Percentiles rank a stretch among this genome's conserved stretches.
Conservation (phyloP, 2,113 vertebrate genomes). For the Verasper variegatus region DNA sequence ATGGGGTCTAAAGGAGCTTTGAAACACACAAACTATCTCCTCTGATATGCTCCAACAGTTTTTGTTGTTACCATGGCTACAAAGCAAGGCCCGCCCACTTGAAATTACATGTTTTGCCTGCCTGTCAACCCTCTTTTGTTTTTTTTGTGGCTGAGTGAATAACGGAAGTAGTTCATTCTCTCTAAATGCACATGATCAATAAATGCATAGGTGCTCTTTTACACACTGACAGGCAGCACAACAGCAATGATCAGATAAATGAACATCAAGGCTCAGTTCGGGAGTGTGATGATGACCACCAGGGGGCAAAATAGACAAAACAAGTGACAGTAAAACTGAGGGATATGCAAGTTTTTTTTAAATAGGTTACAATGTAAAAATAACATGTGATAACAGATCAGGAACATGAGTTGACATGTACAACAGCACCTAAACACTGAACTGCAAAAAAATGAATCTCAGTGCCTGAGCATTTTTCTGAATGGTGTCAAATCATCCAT, state of each 20-base stretch:
- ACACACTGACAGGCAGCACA: neutral
- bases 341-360: neutral
- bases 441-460: neutral
- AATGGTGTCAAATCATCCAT: neutral
- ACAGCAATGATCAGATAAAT: conserved; percentile 1
- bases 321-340: neutral
- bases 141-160: neutral
- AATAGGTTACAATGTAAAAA: neutral
- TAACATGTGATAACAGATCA: neutral
- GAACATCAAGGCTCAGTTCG: neutral
- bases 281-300: conserved; percentile 55
- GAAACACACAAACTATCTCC: conserved; percentile 63
- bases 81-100: conserved; percentile 60
- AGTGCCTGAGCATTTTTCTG: conserved; percentile 1
- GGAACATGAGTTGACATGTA: neutral
- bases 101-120: conserved; percentile 55
- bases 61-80: conserved; percentile 80
- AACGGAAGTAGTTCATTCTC: neutral
- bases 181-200: neutral
- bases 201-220: conserved; percentile 13
- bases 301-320: conserved; percentile 72
- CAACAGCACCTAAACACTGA: neutral
- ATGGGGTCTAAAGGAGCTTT: conserved; percentile 65
- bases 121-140: conserved; percentile 24
- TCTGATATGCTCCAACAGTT: conserved; percentile 58